Evolutionary conservation across 2,797 vertebrate species (phyloP).

Genomic region (Pseudotriccus pelzelni): DNA sequence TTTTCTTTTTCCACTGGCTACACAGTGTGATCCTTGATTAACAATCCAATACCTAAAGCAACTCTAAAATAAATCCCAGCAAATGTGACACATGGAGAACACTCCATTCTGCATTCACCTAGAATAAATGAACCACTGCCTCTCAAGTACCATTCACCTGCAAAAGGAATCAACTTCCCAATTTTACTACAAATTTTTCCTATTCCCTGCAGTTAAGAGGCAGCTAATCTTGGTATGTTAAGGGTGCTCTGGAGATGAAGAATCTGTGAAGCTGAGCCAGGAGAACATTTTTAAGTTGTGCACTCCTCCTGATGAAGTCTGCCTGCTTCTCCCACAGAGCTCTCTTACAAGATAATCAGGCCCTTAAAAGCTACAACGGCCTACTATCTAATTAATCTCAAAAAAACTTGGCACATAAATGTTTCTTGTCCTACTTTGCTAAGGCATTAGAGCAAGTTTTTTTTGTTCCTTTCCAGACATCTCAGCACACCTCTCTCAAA

Average conservation of each 20-base stretch:
- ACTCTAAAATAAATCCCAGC: neutral
- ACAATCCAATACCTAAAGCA: neutral
- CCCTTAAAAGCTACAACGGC: neutral
- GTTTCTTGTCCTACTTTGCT: neutral
- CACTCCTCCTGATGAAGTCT: neutral
- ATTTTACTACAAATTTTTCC: neutral
- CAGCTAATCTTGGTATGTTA: neutral
- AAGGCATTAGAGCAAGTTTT: neutral
- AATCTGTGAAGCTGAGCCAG: neutral
- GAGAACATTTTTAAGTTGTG: neutral
- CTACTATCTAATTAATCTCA: neutral
- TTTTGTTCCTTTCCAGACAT: neutral
- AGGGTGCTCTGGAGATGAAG: neutral
- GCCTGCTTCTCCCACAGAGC: neutral
- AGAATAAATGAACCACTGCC: neutral
- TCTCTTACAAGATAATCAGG: neutral
- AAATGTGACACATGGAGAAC: neutral
- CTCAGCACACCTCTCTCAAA: neutral
- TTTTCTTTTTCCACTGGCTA: neutral
- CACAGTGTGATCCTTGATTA: neutral
- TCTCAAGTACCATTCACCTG: neutral
- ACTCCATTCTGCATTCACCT: neutral
- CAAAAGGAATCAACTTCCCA: neutral
- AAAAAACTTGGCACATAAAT: neutral
- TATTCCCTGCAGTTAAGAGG: neutral